Percentiles rank a stretch among this genome's conserved stretches.
Evolutionary conservation across 2,797 vertebrate genomes (phyloP).

Genomic region (Lepidocolaptes lacrymiger): DNA sequence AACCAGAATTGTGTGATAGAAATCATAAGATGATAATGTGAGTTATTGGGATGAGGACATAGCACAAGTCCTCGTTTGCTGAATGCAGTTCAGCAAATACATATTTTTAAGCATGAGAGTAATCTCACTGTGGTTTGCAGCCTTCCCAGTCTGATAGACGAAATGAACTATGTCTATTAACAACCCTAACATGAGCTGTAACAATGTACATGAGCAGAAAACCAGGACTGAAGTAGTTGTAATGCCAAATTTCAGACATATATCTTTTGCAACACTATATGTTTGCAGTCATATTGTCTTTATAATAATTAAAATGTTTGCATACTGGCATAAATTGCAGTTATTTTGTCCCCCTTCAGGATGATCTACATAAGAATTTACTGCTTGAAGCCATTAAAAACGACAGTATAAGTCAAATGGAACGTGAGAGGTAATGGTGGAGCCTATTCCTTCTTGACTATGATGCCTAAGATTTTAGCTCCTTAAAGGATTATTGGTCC

Average conservation of each 20-base stretch:
- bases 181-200: background rate
- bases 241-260: background rate
- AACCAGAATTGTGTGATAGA: background rate
- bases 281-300: background rate
- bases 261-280: background rate
- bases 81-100: background rate
- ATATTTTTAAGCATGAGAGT: background rate
- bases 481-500: background rate
- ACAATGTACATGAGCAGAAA: background rate
- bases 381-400: conserved; percentile 94
- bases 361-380: conserved; percentile 87
- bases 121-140: background rate
- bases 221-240: background rate
- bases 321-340: background rate
- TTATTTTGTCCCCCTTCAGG: conserved; percentile 76
- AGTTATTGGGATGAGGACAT: background rate
- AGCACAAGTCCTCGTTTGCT: background rate
- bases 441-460: background rate
- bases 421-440: conserved; percentile 85
- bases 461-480: background rate
- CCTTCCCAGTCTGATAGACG: background rate
- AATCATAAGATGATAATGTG: background rate
- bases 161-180: background rate
- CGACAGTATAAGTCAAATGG: conserved; percentile 91
- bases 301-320: background rate